Percentiles rank a stretch among this genome's conserved stretches.
These are phyloP conservation scores for Paradoxurus hermaphroditus DNA, from an alignment of 2,113 vertebrate genomes.

Conservation along the genomic window DNA sequence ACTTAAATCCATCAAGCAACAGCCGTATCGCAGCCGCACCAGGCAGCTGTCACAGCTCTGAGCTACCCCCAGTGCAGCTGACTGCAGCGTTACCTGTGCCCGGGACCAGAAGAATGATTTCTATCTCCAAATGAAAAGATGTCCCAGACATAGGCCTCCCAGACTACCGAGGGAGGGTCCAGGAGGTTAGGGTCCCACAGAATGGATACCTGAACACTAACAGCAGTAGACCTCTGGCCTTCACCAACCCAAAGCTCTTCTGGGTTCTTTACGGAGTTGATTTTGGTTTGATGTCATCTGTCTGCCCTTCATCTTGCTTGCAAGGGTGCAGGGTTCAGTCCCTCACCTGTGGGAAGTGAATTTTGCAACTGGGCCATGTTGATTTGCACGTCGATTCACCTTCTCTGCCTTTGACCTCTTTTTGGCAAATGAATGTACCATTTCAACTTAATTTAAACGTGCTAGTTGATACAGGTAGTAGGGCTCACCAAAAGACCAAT, in stretches of 20 bases:
- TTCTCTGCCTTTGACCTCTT: slow-evolving; percentile 71
- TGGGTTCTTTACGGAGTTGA: background rate
- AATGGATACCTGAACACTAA: background rate
- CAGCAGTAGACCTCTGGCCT: background rate
- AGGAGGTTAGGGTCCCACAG: background rate
- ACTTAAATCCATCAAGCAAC: background rate
- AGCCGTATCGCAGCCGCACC: background rate
- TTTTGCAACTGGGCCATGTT: slow-evolving; percentile 42
- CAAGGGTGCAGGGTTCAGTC: slow-evolving; percentile 34
- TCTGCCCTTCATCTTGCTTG: slow-evolving; percentile 51
- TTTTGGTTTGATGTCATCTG: background rate
- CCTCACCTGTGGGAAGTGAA: slow-evolving; percentile 29
- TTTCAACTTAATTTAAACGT: slow-evolving; percentile 56
- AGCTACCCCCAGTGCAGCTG: background rate
- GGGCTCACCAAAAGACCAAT: background rate
- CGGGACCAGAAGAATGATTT: background rate
- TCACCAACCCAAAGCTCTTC: background rate
- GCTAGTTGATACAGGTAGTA: background rate
- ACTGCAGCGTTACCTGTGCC: background rate
- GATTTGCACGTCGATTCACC: slow-evolving; percentile 71
- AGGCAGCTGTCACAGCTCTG: background rate
- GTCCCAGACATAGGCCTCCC: background rate
- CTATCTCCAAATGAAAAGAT: background rate
- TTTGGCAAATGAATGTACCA: slow-evolving; percentile 70
- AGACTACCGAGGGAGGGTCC: background rate